Evolutionary conservation across 64 coral and sea anemone genomes (phyloP).

Genomic region (Montipora efflorescens): DNA sequence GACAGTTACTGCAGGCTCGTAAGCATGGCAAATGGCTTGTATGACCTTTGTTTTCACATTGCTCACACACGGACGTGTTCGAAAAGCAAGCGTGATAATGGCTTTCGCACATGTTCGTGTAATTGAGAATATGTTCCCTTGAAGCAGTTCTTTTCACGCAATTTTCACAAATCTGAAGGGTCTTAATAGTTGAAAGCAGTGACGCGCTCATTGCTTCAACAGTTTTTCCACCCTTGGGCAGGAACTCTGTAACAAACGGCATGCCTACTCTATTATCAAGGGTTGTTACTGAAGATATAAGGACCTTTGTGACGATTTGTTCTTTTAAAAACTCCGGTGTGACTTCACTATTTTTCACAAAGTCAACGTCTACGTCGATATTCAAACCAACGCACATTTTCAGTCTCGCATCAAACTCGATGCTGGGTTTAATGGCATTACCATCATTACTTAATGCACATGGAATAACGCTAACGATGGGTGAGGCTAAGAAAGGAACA

Average conservation of each 20-base stretch:
- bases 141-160: constrained; percentile 14
- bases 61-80: constrained; percentile 7
- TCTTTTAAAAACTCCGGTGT: constrained; percentile 27
- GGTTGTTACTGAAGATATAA: constrained; percentile 56
- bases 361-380: constrained; percentile 32
- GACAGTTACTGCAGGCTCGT: constrained; percentile 50
- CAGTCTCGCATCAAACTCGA: constrained; percentile 50
- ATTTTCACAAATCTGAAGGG: constrained; percentile 19
- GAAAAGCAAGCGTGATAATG: constrained; percentile 5
- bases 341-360: constrained; percentile 22
- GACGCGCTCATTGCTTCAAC: no score
- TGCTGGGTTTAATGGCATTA: constrained; percentile 47
- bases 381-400: constrained; percentile 37
- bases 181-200: no score
- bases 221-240: constrained; percentile 35
- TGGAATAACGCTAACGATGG: background rate
- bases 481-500: no score
- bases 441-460: constrained; percentile 57
- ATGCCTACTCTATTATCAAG: constrained; percentile 48
- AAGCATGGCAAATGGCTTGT: constrained; percentile 53
- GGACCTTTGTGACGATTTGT: constrained; percentile 49
- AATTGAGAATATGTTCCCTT: constrained; percentile 29
- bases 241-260: constrained; percentile 46
- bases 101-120: constrained; percentile 30
- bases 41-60: constrained; percentile 31